Percentiles rank a stretch among this genome's conserved stretches.
Evolutionary conservation across 1,140 invertebrate genomes (phyloP).

Genomic region (Matsumurasca onukii): DNA sequence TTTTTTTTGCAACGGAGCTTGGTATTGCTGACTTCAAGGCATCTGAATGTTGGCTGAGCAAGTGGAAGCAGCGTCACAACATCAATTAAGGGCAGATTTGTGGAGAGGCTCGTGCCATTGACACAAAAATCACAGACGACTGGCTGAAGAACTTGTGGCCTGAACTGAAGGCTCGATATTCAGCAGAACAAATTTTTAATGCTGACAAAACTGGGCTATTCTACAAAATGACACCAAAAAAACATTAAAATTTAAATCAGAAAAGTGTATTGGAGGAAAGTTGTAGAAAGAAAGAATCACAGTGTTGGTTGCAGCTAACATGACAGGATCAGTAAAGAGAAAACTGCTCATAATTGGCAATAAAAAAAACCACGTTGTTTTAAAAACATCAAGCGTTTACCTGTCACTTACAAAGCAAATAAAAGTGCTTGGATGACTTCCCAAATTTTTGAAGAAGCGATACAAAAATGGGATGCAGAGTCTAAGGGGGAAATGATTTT

Average conservation of each 20-base stretch:
- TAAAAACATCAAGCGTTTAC: constrained; percentile 6
- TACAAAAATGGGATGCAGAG: neutral
- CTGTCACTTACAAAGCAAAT: neutral
- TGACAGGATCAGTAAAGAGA: constrained; percentile 5
- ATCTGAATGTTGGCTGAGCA: constrained; percentile 1
- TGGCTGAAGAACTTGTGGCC: neutral
- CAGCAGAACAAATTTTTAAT: neutral
- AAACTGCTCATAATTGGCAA: neutral
- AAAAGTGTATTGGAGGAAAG: constrained; percentile 1
- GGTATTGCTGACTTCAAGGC: no score
- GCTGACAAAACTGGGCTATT: neutral
- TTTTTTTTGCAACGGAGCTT: neutral
- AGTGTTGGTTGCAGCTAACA: neutral
- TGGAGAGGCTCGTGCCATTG: neutral
- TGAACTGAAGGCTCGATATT: neutral
- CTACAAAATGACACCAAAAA: neutral
- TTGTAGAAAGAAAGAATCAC: neutral
- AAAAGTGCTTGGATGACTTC: constrained; percentile 19
- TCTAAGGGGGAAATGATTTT: neutral
- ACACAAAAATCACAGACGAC: neutral
- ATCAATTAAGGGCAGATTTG: neutral
- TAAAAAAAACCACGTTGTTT: neutral
- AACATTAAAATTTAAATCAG: neutral
- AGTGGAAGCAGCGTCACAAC: constrained; percentile 4
- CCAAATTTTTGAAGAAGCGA: constrained; percentile 9